A percentile compares a stretch with the other conserved stretches of the same genome.
Evolutionary conservation across 1,140 invertebrate genomes (phyloP).

Genomic region (Saccostrea echinata): DNA sequence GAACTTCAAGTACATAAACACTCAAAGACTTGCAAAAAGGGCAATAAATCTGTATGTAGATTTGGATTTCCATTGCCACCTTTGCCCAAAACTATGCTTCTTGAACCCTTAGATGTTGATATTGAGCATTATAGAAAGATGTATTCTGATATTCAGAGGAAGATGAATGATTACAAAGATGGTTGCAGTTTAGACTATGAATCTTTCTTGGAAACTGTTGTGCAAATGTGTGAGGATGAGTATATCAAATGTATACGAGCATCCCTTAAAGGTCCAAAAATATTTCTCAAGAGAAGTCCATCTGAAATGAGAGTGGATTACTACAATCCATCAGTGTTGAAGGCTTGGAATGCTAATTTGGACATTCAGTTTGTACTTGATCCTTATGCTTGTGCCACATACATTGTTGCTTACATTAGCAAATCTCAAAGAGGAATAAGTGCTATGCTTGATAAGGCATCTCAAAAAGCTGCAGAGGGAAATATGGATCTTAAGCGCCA

Average conservation of each 20-base stretch:
- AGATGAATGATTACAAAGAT: slow-evolving; percentile 49
- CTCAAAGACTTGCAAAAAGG: slow-evolving; percentile 62
- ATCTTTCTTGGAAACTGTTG: slow-evolving; percentile 55
- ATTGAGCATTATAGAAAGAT: slow-evolving; percentile 44
- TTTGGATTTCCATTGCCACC: slow-evolving; percentile 63
- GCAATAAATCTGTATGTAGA: slow-evolving; percentile 53
- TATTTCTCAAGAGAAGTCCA: slow-evolving; percentile 60
- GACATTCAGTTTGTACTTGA: slow-evolving; percentile 63
- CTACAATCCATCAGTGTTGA: slow-evolving; percentile 45
- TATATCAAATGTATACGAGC: slow-evolving; percentile 59
- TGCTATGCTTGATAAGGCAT: slow-evolving; percentile 49
- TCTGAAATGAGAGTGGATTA: slow-evolving; percentile 41
- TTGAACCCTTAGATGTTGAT: slow-evolving; percentile 59
- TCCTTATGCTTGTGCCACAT: slow-evolving; percentile 60
- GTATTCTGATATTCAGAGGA: slow-evolving; percentile 42
- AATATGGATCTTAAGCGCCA: slow-evolving; percentile 46
- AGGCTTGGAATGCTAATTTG: slow-evolving; percentile 52
- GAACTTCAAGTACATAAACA: slow-evolving; percentile 60
- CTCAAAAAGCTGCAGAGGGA: slow-evolving; percentile 51
- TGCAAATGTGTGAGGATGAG: slow-evolving; percentile 54
- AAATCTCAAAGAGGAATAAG: slow-evolving; percentile 60
- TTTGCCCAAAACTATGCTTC: slow-evolving; percentile 57
- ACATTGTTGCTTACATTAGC: slow-evolving; percentile 56
- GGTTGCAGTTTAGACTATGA: slow-evolving; percentile 46
- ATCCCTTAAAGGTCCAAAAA: slow-evolving; percentile 47